Conservation (phyloP, 2,113 vertebrate species). For the Narcine bancroftii region DNA sequence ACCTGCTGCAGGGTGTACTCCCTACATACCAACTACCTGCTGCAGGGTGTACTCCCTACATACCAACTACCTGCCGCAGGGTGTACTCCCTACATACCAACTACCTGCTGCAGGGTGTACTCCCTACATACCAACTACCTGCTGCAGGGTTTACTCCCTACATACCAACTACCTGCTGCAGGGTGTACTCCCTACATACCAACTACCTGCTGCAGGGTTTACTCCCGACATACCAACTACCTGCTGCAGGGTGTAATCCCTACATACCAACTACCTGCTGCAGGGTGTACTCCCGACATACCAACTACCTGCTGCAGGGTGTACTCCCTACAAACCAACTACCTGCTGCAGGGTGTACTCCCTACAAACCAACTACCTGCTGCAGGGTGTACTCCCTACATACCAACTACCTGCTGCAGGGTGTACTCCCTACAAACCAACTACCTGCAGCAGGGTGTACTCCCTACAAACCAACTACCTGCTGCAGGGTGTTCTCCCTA, state of each 20-base stretch:
- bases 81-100: too few species aligned
- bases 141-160: not conserved
- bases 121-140: too few species aligned
- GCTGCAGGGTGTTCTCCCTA: not conserved
- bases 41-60: not conserved
- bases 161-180: constrained; percentile 3
- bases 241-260: not conserved
- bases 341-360: not conserved
- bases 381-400: not conserved
- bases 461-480: too few species aligned
- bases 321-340: too few species aligned
- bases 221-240: too few species aligned
- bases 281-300: not conserved
- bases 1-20: not conserved
- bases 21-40: too few species aligned
- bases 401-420: constrained; percentile 11
- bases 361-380: too few species aligned
- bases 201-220: not conserved
- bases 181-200: not conserved
- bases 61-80: constrained; percentile 6
- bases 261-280: too few species aligned
- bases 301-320: not conserved
- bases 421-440: too few species aligned
- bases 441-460: not conserved
- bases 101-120: not conserved